Evolutionary conservation across 2,888 invertebrate genomes (phyloP), one percentile per base, ranked within the genome.

Genomic region (Microdon myrmicae): DNA sequence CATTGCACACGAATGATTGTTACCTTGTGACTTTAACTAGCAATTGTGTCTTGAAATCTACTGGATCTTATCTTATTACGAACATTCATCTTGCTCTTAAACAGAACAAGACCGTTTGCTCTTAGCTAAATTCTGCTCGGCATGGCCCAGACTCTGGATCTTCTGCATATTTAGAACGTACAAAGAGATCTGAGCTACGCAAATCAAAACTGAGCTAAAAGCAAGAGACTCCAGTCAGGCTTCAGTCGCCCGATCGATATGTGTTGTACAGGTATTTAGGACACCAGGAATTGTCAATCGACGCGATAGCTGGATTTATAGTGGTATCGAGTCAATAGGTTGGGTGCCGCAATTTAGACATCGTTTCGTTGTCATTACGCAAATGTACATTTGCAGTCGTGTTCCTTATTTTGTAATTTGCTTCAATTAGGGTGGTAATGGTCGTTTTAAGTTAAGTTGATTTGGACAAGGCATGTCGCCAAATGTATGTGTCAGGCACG

Each of bases 1-100:
- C 58, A 64, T 51, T 58, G 64, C 47, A 58, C 64, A 64, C 64
- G 64, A 64, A 56, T 64, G 64, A 64, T 64, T 58, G 64, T 58
- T 32, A 45, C 51, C 64, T 64, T 53, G 58, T 64, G 58, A 58
- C 51, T 47, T 47, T 34, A 47, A 43, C 58, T 56, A 41, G 51
- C 64, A 51, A 47, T 64, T 58, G 56, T 22, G 41, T 44, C 41
- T 41, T 19, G 37, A 39, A 45, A 13, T 51, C 2, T 19, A 35
- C 47, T 19, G 51, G 53, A 47, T 54, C 41, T 60, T 41, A 41
- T 47, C 59, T 45, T 39, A 6, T 13, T 12, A 35, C 38, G 7
- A 6, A 2, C 4, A 17, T 41, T 25, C 8, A 2, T 10, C 20
- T 32, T 13, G 56, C 64, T 64, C 41, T 56, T 53, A 45, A 51